These are phyloP conservation scores for Rhogogaster chlorosoma DNA, from an alignment of 2,888 invertebrate genomes.

Conservation along the genomic window DNA sequence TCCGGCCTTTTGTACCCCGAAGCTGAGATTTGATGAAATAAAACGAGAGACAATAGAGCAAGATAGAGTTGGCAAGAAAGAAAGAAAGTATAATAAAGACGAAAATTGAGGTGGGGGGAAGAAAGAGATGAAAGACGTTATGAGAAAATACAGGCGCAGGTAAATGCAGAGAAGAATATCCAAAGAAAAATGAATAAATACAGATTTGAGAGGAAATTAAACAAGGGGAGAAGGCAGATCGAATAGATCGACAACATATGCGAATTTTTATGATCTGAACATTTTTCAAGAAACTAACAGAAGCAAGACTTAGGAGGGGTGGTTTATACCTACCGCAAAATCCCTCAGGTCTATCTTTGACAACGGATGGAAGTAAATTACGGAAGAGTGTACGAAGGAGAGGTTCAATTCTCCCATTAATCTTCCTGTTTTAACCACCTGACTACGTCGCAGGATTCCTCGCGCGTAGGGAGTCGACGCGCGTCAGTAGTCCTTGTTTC, in stretches of 20 bases:
- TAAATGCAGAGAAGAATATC: not conserved
- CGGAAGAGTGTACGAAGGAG: slow-evolving; percentile 12
- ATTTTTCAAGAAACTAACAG: not conserved
- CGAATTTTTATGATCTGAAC: not conserved
- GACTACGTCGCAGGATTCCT: slow-evolving; percentile 20
- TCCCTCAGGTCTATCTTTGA: not conserved
- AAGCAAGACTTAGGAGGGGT: not conserved
- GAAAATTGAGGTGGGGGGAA: not conserved
- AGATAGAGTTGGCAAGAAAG: slow-evolving; percentile 8
- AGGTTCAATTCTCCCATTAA: slow-evolving; percentile 48
- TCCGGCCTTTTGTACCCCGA: slow-evolving; percentile 55
- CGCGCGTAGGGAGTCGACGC: not conserved
- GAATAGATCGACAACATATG: not conserved
- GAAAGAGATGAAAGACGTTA: not conserved
- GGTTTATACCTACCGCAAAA: not conserved
- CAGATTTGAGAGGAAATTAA: not conserved
- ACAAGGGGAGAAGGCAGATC: not conserved
- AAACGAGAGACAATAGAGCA: slow-evolving; percentile 52
- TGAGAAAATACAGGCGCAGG: not conserved
- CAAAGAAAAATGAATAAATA: not conserved
- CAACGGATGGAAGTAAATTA: slow-evolving; percentile 30
- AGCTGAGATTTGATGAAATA: slow-evolving; percentile 61
- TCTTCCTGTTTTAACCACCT: slow-evolving; percentile 43
- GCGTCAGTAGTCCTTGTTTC: slow-evolving; percentile 40
- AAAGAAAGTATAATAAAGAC: not conserved